Percentiles rank a stretch among this genome's conserved stretches.
phyloP scores from a whole-genome alignment of 1,140 invertebrate species.

The Drosophila lowei region DNA sequence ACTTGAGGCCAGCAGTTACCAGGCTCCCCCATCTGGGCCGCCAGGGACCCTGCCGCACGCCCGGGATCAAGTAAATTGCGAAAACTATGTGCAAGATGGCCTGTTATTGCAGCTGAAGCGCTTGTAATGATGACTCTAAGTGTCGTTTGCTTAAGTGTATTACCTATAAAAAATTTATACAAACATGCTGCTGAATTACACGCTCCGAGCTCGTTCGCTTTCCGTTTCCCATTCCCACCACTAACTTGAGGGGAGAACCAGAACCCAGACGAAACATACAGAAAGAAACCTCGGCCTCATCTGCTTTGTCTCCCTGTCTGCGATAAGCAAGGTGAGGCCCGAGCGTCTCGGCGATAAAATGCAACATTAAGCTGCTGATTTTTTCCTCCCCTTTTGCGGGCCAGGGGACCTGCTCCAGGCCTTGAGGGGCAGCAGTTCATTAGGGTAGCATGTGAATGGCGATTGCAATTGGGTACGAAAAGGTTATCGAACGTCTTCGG shows the following conservation, averaged over 20 bases:
- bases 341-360: constrained; percentile 74
- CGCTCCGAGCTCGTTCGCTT: constrained; percentile 34
- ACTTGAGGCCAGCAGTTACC: constrained; percentile 71
- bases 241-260: constrained; percentile 12
- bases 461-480: constrained; percentile 35
- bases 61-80: constrained; percentile 82
- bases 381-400: constrained; percentile 24
- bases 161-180: constrained; percentile 83
- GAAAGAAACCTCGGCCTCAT: constrained; percentile 32
- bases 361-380: constrained; percentile 81
- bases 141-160: constrained; percentile 83
- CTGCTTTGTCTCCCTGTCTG: constrained; percentile 8
- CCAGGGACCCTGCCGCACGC: constrained; percentile 24
- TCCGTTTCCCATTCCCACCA: constrained; percentile 45
- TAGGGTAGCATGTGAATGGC: constrained; percentile 50
- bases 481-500: constrained; percentile 33
- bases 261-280: too few species aligned
- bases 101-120: constrained; percentile 82
- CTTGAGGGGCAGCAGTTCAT: constrained; percentile 66
- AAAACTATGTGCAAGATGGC: constrained; percentile 83
- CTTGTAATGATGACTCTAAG: constrained; percentile 83
- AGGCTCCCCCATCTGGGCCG: constrained; percentile 19
- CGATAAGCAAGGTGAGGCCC: constrained; percentile 47
- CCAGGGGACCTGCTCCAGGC: constrained; percentile 5
- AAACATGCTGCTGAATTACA: constrained; percentile 78